Base-by-base conservation (phyloP, 2,113 vertebrate genomes). In the Lepus europaeus region DNA sequence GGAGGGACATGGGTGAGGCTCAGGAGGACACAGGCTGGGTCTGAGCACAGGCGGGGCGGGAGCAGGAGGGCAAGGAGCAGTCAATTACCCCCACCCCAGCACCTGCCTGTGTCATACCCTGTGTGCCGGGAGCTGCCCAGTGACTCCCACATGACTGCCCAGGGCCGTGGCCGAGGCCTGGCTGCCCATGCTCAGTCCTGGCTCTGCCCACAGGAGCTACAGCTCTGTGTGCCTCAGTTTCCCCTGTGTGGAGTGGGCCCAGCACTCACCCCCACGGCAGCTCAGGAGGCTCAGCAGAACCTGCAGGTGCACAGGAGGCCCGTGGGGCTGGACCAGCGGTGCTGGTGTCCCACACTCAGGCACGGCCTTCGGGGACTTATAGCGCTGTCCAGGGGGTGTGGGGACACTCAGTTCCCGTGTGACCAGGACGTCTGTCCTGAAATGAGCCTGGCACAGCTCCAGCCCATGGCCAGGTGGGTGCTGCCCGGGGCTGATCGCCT, bases 341-440 rank as follows among this genome's bases (percentile, higher is more conserved):
- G 13, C 8, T 2, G 13, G 5, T 8, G 66, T n/a, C 49, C 53
- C 9, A 39, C 25, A 0, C 5, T 9, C 5, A 6, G 1, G 22
- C 59, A 80, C 25, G 39, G 19, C 6, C 6, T 27, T 61, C 20
- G 45, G 45, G 22, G 12, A 66, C 27, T 93, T 88, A 88, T 7
- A 88, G 61, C 14, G 25, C 68, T 2, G 29, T 11, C 9, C 6
- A 22, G 5, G 13, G 17, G 4, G 1, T 12, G 2, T 31, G 59
- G 45, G 76, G 27, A 88, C 69, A 56, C 17, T 88, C 39, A 51
- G 76, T 78, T 27, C 45, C 12, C 10, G 17, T 39, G 27, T 10
- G 1, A 23, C 5, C 17, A 69, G n/a, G 29, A 25, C 6, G 22
- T 20, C 19, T 64, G 63, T 31, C n/a, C 63, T 70, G 23, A 45